phyloP scores from a whole-genome alignment of 2,888 invertebrate species.

The Drosophila nigricruria region DNA sequence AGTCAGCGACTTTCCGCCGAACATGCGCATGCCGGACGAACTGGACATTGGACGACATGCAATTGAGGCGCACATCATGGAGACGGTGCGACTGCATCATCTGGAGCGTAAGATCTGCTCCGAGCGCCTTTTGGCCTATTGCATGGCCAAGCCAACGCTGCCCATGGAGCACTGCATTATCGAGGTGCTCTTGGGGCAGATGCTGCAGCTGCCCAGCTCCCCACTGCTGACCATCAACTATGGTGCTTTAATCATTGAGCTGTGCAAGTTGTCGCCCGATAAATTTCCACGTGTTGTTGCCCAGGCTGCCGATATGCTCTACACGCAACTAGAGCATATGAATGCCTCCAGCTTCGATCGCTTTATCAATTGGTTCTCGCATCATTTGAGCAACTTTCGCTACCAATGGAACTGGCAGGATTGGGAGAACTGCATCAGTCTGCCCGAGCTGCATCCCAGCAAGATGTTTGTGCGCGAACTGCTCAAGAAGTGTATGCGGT shows the following conservation, averaged over 20 bases:
- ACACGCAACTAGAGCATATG: slow-evolving; percentile 97
- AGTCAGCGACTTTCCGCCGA: slow-evolving; percentile 97
- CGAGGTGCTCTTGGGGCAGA: slow-evolving; percentile 96
- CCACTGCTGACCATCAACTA: slow-evolving; percentile 96
- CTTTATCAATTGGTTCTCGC: slow-evolving; percentile 98
- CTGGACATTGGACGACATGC: slow-evolving; percentile 98
- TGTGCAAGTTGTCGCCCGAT: slow-evolving; percentile 97
- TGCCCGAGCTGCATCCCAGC: slow-evolving; percentile 94
- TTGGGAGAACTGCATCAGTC: slow-evolving; percentile 92
- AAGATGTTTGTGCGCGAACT: slow-evolving; percentile 97
- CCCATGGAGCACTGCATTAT: slow-evolving; percentile 98
- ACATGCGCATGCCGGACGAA: slow-evolving; percentile 95
- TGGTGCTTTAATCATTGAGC: slow-evolving; percentile 96
- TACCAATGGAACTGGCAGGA: slow-evolving; percentile 99
- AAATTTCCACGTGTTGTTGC: slow-evolving; percentile 98
- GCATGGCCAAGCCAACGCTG: slow-evolving; percentile 93
- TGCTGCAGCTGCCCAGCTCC: slow-evolving; percentile 96
- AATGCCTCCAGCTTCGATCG: slow-evolving; percentile 98
- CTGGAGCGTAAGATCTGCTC: slow-evolving; percentile 97
- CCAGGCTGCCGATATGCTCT: slow-evolving; percentile 98
- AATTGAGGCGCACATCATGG: slow-evolving; percentile 97
- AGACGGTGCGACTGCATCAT: slow-evolving; percentile 94
- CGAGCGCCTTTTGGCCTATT: slow-evolving; percentile 94
- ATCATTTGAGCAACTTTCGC: slow-evolving; percentile 99
- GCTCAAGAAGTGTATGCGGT: slow-evolving; percentile 95